A percentile compares a stretch with the other conserved stretches of the same genome.
These are phyloP conservation scores for Calephelis nemesis DNA, from an alignment of 1,140 invertebrate species.

Conservation along the genomic window DNA sequence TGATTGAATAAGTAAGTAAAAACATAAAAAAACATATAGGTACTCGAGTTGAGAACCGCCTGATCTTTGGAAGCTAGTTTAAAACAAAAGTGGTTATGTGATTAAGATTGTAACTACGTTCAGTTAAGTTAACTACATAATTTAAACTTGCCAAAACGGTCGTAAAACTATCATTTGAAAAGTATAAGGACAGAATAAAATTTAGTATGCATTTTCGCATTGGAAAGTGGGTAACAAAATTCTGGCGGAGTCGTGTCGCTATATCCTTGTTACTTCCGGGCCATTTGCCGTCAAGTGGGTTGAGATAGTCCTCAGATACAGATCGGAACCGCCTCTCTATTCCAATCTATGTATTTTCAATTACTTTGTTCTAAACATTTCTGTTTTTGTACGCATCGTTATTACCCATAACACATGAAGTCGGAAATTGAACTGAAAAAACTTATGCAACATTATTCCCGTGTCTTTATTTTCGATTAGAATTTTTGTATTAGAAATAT, in stretches of 20 bases:
- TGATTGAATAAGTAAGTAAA: background rate
- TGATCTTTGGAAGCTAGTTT: no score
- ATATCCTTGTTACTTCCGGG: constrained; percentile 66
- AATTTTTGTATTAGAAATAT: background rate
- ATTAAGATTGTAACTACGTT: no score
- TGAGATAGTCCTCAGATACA: constrained; percentile 71
- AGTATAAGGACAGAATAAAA: constrained; percentile 24
- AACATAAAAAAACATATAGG: background rate
- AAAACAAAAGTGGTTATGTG: no score
- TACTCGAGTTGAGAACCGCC: no score
- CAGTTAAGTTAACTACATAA: background rate
- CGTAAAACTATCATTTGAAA: constrained; percentile 10
- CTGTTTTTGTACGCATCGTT: constrained; percentile 23
- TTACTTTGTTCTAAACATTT: constrained; percentile 52
- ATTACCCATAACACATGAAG: constrained; percentile 12
- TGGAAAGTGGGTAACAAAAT: constrained; percentile 58
- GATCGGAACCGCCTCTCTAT: constrained; percentile 48
- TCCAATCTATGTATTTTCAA: constrained; percentile 63
- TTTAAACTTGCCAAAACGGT: background rate
- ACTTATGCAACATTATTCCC: background rate
- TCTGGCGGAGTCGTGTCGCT: constrained; percentile 54
- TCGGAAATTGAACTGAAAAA: constrained; percentile 2
- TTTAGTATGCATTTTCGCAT: constrained; percentile 48
- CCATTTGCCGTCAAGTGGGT: constrained; percentile 70
- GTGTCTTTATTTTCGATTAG: background rate